phyloP scores from a whole-genome alignment of 2,797 vertebrate species.

The Rhadinocentrus ornatus region DNA sequence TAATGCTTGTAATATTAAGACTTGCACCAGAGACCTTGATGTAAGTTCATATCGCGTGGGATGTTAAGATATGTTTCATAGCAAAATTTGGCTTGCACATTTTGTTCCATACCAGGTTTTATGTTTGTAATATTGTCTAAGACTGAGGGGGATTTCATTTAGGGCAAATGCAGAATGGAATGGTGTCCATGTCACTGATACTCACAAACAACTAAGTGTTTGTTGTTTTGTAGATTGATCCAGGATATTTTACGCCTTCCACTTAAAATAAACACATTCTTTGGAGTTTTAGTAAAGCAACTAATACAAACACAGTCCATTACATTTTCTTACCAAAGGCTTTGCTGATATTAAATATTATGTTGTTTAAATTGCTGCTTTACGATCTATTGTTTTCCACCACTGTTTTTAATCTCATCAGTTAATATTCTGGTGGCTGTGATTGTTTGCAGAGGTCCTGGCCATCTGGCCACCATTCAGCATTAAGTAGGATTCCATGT shows the following conservation, averaged over 20 bases:
- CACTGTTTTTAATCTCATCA: conserved; percentile 56
- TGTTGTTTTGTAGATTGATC: conserved; percentile 51
- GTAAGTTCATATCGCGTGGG: conserved; percentile 33
- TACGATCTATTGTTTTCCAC: conserved; percentile 58
- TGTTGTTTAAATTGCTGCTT: conserved; percentile 27
- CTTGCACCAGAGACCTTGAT: conserved; percentile 34
- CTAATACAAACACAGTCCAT: conserved; percentile 31
- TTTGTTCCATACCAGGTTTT: conserved; percentile 46
- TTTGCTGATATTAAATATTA: conserved; percentile 35
- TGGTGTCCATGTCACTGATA: conserved; percentile 19
- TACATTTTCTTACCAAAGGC: conserved; percentile 22
- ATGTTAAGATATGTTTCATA: conserved; percentile 49
- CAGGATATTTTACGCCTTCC: conserved; percentile 45
- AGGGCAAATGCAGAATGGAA: conserved; percentile 35
- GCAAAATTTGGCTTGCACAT: conserved; percentile 43
- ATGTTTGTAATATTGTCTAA: conserved; percentile 43
- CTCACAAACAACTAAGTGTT: conserved; percentile 57
- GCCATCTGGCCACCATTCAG: conserved; percentile 74
- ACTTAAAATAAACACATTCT: conserved; percentile 59
- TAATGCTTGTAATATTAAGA: conserved; percentile 29
- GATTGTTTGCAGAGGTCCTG: conserved; percentile 53
- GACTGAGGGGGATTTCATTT: conserved; percentile 50
- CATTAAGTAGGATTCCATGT: conserved; percentile 57
- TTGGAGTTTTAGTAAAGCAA: conserved; percentile 37
- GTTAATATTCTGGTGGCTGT: conserved; percentile 46